Conservation (phyloP, 1,140 invertebrate genomes). For the Periplaneta americana region DNA sequence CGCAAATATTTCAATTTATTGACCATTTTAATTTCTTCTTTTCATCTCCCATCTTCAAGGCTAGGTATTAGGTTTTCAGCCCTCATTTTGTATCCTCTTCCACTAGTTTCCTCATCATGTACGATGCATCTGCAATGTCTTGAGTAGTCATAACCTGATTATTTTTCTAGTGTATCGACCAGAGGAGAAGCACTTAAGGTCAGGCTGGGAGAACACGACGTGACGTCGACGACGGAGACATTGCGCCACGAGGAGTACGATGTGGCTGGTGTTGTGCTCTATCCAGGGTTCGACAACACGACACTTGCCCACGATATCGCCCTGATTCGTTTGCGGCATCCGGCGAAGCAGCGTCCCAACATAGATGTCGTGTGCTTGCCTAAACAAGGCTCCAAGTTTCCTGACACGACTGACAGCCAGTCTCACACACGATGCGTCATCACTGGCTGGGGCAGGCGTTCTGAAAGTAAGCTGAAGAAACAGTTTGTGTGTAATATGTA, state of each 20-base stretch:
- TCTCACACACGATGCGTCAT: conserved; percentile 40
- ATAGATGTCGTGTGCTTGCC: conserved; percentile 44
- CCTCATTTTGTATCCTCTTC: no score
- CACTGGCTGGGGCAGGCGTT: conserved; percentile 50
- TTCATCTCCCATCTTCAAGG: no score
- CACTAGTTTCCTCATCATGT: background rate
- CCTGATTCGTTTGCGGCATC: conserved; percentile 32
- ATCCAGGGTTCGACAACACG: conserved; percentile 36
- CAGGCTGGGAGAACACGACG: conserved; percentile 44
- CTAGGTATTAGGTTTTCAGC: no score
- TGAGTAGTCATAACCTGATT: no score
- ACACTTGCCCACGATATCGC: conserved; percentile 43
- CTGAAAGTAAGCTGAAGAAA: conserved; percentile 35
- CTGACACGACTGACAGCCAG: conserved; percentile 10
- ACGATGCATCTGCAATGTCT: background rate
- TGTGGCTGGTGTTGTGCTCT: conserved; percentile 27
- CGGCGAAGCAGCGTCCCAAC: conserved; percentile 31
- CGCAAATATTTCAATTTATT: no score
- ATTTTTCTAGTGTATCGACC: conserved; percentile 15
- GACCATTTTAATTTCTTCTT: no score
- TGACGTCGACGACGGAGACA: conserved; percentile 30
- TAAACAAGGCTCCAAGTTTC: conserved; percentile 19
- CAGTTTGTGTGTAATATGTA: conserved; percentile 23
- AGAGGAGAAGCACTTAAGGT: conserved; percentile 34
- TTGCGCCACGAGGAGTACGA: conserved; percentile 28